A percentile compares a stretch with the other conserved stretches of the same genome.
phyloP scores from a whole-genome alignment of 2,888 invertebrate genomes.

The Andrena fulva region DNA sequence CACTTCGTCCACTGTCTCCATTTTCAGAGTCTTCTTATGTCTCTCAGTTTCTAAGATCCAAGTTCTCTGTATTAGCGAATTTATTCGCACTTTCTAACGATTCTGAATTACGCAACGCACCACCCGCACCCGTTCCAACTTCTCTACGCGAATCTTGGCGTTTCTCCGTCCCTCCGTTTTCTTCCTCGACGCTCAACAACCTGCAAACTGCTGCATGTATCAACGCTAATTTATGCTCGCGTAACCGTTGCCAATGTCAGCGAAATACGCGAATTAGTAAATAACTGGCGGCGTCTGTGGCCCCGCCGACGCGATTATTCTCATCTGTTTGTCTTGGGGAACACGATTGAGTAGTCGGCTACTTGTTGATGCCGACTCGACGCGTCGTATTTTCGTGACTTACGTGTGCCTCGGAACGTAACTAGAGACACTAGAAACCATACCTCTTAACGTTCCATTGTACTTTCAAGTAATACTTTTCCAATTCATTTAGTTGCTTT shows the following conservation, averaged over 20 bases:
- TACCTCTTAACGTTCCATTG: no score
- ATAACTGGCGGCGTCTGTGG: slow-evolving; percentile 3
- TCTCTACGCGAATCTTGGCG: slow-evolving; percentile 69
- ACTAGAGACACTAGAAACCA: background rate
- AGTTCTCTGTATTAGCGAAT: background rate
- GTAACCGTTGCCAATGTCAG: slow-evolving; percentile 39
- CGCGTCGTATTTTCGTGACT: slow-evolving; percentile 9
- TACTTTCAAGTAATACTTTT: no score
- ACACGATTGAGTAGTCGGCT: background rate
- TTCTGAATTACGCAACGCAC: slow-evolving; percentile 14
- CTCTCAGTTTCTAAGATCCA: background rate
- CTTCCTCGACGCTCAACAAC: slow-evolving; percentile 17
- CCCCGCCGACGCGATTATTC: slow-evolving; percentile 4
- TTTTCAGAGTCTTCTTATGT: slow-evolving; percentile 5
- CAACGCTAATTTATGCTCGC: slow-evolving; percentile 32
- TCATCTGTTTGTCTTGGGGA: slow-evolving; percentile 40
- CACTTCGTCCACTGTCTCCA: background rate
- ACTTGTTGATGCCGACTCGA: slow-evolving; percentile 23
- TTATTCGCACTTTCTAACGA: background rate
- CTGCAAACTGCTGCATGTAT: slow-evolving; percentile 19
- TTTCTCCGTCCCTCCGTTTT: slow-evolving; percentile 19
- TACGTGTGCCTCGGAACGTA: background rate
- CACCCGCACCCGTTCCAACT: slow-evolving; percentile 50
- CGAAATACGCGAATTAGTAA: slow-evolving; percentile 6
- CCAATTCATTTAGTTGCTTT: no score